Evolutionary conservation across 1,140 invertebrate species (phyloP).

Genomic region (Solenopsis fugax): DNA sequence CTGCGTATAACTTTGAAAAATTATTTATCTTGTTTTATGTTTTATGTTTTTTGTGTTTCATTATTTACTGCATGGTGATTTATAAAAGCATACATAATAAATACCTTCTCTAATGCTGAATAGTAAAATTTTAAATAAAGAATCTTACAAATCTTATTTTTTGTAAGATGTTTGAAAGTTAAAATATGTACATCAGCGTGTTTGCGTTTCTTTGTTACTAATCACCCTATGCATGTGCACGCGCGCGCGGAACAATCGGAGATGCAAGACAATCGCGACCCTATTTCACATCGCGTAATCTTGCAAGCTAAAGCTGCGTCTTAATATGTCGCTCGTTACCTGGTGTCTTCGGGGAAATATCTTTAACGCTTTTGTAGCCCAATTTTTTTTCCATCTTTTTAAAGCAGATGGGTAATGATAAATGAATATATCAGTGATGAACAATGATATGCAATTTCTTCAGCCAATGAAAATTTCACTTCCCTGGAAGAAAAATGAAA

Average conservation of each 20-base stretch:
- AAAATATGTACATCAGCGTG: background rate
- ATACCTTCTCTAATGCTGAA: background rate
- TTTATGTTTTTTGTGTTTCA: constrained; percentile 1
- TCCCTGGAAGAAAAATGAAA: background rate
- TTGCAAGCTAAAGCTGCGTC: constrained; percentile 41
- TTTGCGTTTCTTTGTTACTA: background rate
- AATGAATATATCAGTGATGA: background rate
- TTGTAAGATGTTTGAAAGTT: background rate
- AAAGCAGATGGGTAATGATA: background rate
- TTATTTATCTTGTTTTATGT: background rate
- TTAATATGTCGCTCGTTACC: constrained; percentile 49
- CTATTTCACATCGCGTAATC: constrained; percentile 54
- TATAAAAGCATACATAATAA: background rate
- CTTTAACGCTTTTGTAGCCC: constrained; percentile 52
- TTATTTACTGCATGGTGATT: background rate
- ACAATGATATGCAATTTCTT: constrained; percentile 20
- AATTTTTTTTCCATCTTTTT: constrained; percentile 27
- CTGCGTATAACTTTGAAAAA: background rate
- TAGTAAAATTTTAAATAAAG: background rate
- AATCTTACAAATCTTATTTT: background rate
- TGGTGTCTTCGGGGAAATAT: constrained; percentile 45
- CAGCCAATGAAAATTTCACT: background rate
- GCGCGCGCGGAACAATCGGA: background rate
- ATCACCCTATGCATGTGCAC: constrained; percentile 16
- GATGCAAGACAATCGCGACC: constrained; percentile 52